A percentile compares a stretch with the other conserved stretches of the same genome.
phyloP scores from a whole-genome alignment of 2,113 vertebrate genomes.

The Pluvianellus socialis region DNA sequence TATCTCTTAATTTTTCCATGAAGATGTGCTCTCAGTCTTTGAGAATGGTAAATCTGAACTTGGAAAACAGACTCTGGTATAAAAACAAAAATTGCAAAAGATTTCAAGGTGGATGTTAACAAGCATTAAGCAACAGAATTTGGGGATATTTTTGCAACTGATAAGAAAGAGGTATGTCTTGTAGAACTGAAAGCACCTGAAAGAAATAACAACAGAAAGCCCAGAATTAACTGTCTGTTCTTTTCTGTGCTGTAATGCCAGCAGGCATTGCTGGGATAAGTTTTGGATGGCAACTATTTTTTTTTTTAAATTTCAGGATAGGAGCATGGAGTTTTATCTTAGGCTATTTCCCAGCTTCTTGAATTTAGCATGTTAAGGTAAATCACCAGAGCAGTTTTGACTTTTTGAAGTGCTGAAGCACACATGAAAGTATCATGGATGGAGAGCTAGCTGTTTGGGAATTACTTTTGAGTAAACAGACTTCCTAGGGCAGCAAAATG shows the following conservation, averaged over 20 bases:
- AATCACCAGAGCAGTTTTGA: not conserved
- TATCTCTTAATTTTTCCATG: not conserved
- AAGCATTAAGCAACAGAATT: not conserved
- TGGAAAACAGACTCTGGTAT: not conserved
- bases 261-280: not conserved
- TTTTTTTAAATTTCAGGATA: not conserved
- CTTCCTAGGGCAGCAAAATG: not conserved
- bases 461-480: not conserved
- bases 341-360: not conserved
- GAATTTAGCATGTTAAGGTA: not conserved
- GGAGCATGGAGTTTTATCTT: not conserved
- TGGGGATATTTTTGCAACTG: not conserved
- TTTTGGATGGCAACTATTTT: not conserved
- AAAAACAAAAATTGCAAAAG: not conserved
- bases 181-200: not conserved
- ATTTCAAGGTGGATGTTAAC: not conserved
- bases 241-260: not conserved
- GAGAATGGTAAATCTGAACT: not conserved
- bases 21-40: not conserved
- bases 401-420: slow-evolving; percentile 12
- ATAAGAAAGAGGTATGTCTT: not conserved
- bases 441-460: not conserved
- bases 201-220: not conserved
- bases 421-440: not conserved
- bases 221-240: not conserved